These are phyloP conservation scores for Chlorops oryzae DNA, from an alignment of 1,140 invertebrate genomes.

Conservation along the genomic window DNA sequence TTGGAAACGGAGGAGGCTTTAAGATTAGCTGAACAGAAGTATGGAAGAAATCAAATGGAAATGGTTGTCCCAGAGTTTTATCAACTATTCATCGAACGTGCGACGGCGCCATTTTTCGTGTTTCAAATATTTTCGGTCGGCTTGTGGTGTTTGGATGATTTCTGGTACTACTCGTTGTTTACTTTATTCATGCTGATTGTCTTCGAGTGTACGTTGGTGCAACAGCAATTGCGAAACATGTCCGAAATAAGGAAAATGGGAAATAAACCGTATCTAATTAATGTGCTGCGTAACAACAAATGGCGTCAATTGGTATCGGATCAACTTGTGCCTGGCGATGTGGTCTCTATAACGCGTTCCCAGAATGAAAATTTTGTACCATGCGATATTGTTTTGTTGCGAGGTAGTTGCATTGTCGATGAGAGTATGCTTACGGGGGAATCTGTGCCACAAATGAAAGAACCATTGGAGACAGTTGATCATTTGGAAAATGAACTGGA, in stretches of 20 bases:
- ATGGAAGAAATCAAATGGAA: constrained; percentile 83
- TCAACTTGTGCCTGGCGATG: constrained; percentile 91
- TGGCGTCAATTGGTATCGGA: constrained; percentile 85
- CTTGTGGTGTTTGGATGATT: constrained; percentile 98
- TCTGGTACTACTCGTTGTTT: constrained; percentile 97
- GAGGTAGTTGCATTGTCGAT: constrained; percentile 94
- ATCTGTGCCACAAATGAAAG: constrained; percentile 99
- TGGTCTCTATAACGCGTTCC: constrained; percentile 88
- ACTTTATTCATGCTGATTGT: constrained; percentile 95
- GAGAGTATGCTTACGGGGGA: constrained; percentile 97
- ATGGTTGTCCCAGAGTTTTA: constrained; percentile 91
- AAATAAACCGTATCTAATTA: constrained; percentile 89
- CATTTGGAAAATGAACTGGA: constrained; percentile 62
- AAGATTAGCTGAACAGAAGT: constrained; percentile 66
- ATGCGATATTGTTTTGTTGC: constrained; percentile 90
- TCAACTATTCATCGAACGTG: constrained; percentile 94
- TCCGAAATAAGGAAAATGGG: constrained; percentile 99
- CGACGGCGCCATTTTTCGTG: constrained; percentile 98
- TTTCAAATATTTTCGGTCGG: constrained; percentile 93
- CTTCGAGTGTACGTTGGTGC: constrained; percentile 97
- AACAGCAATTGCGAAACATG: constrained; percentile 97
- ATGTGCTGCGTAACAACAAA: constrained; percentile 88
- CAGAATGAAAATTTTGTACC: constrained; percentile 89
- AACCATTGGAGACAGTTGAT: constrained; percentile 78
- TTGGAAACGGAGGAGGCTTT: constrained; percentile 77